Evolutionary conservation across 1,140 invertebrate genomes (phyloP).

Genomic region (Eubasilissa regina): DNA sequence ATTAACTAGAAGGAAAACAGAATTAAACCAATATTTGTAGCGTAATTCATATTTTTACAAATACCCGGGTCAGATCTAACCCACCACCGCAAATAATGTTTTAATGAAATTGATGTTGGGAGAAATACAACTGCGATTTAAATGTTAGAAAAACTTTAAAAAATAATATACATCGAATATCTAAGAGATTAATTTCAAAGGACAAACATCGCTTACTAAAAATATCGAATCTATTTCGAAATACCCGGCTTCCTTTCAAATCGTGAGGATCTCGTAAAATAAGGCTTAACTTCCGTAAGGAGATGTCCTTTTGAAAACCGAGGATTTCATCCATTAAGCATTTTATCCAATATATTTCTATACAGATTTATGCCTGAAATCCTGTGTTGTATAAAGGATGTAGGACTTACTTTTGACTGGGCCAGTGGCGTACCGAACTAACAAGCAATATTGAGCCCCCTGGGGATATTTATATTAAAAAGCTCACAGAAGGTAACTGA

Average conservation of each 20-base stretch:
- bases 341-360: conserved; percentile 18
- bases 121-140: too few relatives aligned
- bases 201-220: neutral
- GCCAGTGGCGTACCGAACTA: neutral
- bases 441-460: conserved; percentile 21
- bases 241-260: conserved; percentile 18
- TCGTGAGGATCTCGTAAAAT: conserved; percentile 29
- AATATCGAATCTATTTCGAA: neutral
- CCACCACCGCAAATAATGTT: too few relatives aligned
- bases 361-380: conserved; percentile 26
- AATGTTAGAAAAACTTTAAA: too few relatives aligned
- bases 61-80: too few relatives aligned
- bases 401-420: conserved; percentile 2
- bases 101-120: too few relatives aligned
- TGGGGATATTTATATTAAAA: conserved; percentile 24
- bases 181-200: neutral
- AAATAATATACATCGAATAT: too few relatives aligned
- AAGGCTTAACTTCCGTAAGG: conserved; percentile 1
- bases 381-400: conserved; percentile 22
- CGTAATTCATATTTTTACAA: too few relatives aligned
- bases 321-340: conserved; percentile 13
- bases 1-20: too few relatives aligned
- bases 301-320: conserved; percentile 9
- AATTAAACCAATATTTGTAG: too few relatives aligned
- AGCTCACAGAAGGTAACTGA: neutral